Conservation (phyloP, 2,113 vertebrate genomes). For the Montifringilla adamsi region DNA sequence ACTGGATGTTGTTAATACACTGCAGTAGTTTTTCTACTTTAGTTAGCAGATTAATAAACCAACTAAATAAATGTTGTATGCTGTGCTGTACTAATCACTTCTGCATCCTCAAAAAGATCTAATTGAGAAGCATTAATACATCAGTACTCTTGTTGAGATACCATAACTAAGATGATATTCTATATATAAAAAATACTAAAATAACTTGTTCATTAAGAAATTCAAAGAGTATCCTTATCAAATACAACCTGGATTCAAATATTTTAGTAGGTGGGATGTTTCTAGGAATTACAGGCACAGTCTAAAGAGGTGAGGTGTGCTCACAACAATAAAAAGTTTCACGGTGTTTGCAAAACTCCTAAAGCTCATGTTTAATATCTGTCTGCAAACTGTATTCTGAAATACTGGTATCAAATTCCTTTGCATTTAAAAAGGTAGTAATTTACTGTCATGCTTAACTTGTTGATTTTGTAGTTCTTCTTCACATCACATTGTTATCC, state of each 20-base stretch:
- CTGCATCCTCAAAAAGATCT: neutral
- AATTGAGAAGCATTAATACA: neutral
- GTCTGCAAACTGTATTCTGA: neutral
- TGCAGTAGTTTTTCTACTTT: neutral
- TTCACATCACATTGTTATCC: neutral
- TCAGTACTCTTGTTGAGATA: neutral
- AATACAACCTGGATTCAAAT: neutral
- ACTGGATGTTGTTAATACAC: neutral
- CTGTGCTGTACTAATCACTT: neutral
- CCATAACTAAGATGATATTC: neutral
- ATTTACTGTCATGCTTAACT: neutral
- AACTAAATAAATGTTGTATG: neutral
- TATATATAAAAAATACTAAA: neutral
- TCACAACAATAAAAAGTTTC: neutral
- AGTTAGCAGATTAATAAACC: neutral
- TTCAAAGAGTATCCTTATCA: neutral
- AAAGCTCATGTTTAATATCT: neutral
- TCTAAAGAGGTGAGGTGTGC: neutral
- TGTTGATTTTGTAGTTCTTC: neutral
- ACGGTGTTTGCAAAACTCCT: neutral
- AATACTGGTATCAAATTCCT: neutral
- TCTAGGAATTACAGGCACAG: neutral
- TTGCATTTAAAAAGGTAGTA: neutral
- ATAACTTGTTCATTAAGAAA: neutral
- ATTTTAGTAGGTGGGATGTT: neutral